These are phyloP conservation scores for Apotomis betuletana DNA, from an alignment of 2,888 invertebrate species.

Conservation along the genomic window DNA sequence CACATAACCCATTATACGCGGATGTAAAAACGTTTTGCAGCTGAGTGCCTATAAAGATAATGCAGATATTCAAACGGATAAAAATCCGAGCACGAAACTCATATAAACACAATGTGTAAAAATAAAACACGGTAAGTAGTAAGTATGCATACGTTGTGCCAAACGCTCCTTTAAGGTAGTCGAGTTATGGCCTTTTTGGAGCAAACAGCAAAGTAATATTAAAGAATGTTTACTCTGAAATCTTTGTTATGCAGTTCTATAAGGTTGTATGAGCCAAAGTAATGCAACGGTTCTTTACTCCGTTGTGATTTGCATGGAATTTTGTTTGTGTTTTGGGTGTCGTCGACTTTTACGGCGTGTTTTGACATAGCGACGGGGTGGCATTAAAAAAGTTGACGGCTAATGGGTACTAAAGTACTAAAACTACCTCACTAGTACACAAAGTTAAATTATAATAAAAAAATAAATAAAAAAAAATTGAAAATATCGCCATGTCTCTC, in stretches of 20 bases:
- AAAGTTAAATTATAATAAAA: too few relatives aligned
- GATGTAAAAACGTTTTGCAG: constrained; percentile 39
- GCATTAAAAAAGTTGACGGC: too few relatives aligned
- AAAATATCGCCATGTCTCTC: too few relatives aligned
- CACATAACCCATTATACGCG: constrained; percentile 14
- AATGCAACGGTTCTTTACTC: neutral
- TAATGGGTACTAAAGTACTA: too few relatives aligned
- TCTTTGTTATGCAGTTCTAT: neutral
- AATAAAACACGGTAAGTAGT: constrained; percentile 18
- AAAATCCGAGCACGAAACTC: constrained; percentile 32
- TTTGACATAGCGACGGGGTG: neutral
- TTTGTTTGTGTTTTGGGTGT: neutral
- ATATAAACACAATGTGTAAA: constrained; percentile 37
- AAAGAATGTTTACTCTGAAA: neutral
- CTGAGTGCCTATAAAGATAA: constrained; percentile 41
- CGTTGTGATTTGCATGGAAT: neutral
- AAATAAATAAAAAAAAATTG: too few relatives aligned
- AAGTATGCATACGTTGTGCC: constrained; percentile 15
- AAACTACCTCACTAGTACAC: too few relatives aligned
- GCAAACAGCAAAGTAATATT: constrained; percentile 3
- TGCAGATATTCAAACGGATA: constrained; percentile 38
- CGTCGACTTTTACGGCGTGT: neutral
- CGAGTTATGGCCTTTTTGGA: constrained; percentile 1
- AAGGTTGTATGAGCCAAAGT: neutral
- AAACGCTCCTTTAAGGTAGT: constrained; percentile 6